phyloP scores from a whole-genome alignment of 2,797 vertebrate species.

The Rhyacichthys aspro region DNA sequence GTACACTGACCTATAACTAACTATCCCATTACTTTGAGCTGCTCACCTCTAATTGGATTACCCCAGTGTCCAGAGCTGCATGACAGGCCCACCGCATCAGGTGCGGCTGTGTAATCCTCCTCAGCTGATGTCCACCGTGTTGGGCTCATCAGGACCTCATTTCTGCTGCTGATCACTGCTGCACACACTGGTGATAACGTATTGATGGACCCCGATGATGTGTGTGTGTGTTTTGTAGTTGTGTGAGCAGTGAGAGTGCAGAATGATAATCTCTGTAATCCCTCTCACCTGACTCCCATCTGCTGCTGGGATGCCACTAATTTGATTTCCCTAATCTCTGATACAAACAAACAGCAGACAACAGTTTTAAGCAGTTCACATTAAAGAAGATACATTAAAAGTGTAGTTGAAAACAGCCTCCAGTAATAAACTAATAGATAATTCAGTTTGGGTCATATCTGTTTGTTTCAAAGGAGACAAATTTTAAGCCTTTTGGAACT shows the following conservation, averaged over 20 bases:
- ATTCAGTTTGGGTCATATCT: too few relatives aligned
- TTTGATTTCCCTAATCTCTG: neutral
- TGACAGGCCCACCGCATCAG: conserved; percentile 20
- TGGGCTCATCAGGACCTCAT: neutral
- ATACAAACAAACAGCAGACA: conserved; percentile 10
- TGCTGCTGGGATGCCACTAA: conserved; percentile 37
- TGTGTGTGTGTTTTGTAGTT: neutral
- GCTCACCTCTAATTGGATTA: conserved; percentile 61
- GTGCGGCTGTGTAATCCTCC: conserved; percentile 43
- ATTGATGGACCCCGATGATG: neutral
- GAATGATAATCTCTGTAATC: conserved; percentile 38
- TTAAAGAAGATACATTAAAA: neutral
- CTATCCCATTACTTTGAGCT: conserved; percentile 61
- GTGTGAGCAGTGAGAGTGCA: conserved; percentile 53
- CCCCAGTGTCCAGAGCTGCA: conserved; percentile 44
- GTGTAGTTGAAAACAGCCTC: too few relatives aligned
- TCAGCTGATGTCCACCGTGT: conserved; percentile 26
- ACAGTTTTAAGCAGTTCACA: neutral
- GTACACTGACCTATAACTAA: conserved; percentile 21
- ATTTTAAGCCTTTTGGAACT: too few relatives aligned
- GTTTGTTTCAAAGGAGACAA: too few relatives aligned
- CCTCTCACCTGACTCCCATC: conserved; percentile 52
- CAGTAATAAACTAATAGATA: too few relatives aligned
- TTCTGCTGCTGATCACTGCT: neutral
- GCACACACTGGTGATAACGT: neutral